Percentiles rank a stretch among this genome's conserved stretches.
These are phyloP conservation scores for Liopterus haemorrhoidalis DNA, from an alignment of 2,888 invertebrate species.

Conservation along the genomic window DNA sequence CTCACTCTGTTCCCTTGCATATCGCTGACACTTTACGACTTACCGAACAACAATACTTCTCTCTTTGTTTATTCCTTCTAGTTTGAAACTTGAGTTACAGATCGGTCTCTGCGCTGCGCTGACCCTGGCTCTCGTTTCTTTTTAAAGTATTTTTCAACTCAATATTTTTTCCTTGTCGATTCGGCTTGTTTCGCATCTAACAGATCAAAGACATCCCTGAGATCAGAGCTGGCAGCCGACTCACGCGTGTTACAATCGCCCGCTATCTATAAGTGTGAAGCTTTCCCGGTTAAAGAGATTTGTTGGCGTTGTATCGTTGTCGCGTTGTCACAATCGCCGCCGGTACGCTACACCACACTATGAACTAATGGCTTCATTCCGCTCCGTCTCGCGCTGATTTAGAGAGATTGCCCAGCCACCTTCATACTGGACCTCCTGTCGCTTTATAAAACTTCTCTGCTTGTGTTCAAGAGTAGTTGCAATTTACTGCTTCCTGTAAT, in stretches of 20 bases:
- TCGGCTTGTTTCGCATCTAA: too few species aligned
- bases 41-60: neutral
- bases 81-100: too few species aligned
- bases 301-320: neutral
- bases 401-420: slow-evolving; percentile 3
- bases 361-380: neutral
- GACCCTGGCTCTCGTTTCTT: too few species aligned
- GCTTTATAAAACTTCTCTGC: slow-evolving; percentile 2
- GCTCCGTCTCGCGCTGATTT: neutral
- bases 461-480: slow-evolving; percentile 8
- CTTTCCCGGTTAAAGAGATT: neutral
- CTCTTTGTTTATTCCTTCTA: too few species aligned
- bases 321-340: neutral
- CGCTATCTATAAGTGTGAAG: neutral
- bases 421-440: slow-evolving; percentile 2
- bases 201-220: too few species aligned
- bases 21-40: slow-evolving; percentile 21
- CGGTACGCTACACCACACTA: slow-evolving; percentile 1
- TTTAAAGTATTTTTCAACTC: too few species aligned
- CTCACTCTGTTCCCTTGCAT: slow-evolving; percentile 15
- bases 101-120: too few species aligned
- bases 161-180: too few species aligned
- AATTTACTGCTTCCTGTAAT: slow-evolving; percentile 24
- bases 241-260: too few species aligned
- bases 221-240: too few species aligned